Percentiles rank a stretch among this genome's conserved stretches.
These are phyloP conservation scores for Brenthis hecate DNA, from an alignment of 2,888 invertebrate genomes.

Conservation along the genomic window DNA sequence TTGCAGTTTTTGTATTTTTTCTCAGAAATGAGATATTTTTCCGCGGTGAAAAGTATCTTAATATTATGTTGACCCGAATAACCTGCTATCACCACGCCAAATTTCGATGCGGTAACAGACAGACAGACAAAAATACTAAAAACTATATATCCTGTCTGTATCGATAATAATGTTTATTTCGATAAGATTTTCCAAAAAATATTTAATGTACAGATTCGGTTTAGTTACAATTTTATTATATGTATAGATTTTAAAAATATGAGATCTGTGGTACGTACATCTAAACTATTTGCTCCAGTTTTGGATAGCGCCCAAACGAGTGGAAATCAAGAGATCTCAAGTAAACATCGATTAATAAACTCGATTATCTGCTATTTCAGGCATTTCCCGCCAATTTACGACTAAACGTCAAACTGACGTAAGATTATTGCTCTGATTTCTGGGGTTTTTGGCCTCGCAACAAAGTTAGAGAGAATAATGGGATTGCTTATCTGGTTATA, in stretches of 20 bases:
- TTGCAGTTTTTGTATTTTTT: too few species aligned
- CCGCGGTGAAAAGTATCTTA: too few species aligned
- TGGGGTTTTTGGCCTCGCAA: constrained; percentile 24
- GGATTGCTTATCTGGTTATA: constrained; percentile 4
- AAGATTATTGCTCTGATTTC: constrained; percentile 20
- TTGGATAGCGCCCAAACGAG: constrained; percentile 41
- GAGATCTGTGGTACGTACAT: constrained; percentile 1
- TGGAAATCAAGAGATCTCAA: constrained; percentile 30
- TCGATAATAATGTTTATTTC: too few species aligned
- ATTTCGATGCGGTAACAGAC: too few species aligned
- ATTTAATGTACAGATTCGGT: too few species aligned
- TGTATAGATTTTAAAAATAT: constrained; percentile 2
- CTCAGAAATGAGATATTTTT: too few species aligned
- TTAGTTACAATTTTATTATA: too few species aligned
- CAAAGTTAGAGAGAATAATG: constrained; percentile 18
- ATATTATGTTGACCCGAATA: too few species aligned
- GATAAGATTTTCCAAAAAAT: too few species aligned
- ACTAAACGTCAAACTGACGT: constrained; percentile 19
- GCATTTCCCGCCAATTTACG: constrained; percentile 36
- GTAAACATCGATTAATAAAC: constrained; percentile 47
- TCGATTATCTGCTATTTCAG: constrained; percentile 41
- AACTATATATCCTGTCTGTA: too few species aligned
- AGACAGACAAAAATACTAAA: too few species aligned
- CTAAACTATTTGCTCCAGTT: constrained; percentile 23
- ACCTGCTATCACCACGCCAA: too few species aligned